Conservation (phyloP, 2,888 invertebrate genomes). For the Aphidoletes aphidimyza region DNA sequence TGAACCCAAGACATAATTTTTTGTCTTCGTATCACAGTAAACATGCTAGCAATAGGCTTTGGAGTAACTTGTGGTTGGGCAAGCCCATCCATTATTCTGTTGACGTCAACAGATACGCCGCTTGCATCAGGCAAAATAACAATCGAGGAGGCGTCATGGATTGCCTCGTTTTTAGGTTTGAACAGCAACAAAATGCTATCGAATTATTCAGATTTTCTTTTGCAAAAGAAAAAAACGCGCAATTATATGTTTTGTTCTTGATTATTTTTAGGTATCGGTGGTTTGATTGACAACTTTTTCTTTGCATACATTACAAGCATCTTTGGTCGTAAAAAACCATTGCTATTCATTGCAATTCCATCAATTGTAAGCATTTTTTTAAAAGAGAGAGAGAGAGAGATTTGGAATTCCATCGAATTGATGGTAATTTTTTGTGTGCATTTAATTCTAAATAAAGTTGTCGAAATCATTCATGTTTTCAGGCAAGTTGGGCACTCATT, state of each 20-base stretch:
- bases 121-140: slow-evolving; percentile 62
- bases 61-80: slow-evolving; percentile 62
- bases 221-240: too few relatives aligned
- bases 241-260: too few relatives aligned
- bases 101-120: slow-evolving; percentile 61
- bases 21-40: too few relatives aligned
- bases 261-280: slow-evolving; percentile 56
- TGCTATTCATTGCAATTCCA: slow-evolving; percentile 56
- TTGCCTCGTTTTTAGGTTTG: slow-evolving; percentile 55
- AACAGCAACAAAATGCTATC: too few relatives aligned
- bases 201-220: too few relatives aligned
- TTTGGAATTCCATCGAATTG: too few relatives aligned
- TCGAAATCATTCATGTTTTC: too few relatives aligned
- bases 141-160: slow-evolving; percentile 57
- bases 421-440: neutral
- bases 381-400: too few relatives aligned
- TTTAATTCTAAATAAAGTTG: neutral
- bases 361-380: slow-evolving; percentile 55
- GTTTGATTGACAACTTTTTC: slow-evolving; percentile 55
- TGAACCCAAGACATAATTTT: too few relatives aligned
- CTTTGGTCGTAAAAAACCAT: slow-evolving; percentile 56
- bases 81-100: slow-evolving; percentile 63
- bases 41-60: neutral
- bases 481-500: neutral
- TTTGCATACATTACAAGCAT: slow-evolving; percentile 56